A percentile compares a stretch with the other conserved stretches of the same genome.
phyloP scores from a whole-genome alignment of 2,797 vertebrate genomes.

The Kryptolebias ocellatus region DNA sequence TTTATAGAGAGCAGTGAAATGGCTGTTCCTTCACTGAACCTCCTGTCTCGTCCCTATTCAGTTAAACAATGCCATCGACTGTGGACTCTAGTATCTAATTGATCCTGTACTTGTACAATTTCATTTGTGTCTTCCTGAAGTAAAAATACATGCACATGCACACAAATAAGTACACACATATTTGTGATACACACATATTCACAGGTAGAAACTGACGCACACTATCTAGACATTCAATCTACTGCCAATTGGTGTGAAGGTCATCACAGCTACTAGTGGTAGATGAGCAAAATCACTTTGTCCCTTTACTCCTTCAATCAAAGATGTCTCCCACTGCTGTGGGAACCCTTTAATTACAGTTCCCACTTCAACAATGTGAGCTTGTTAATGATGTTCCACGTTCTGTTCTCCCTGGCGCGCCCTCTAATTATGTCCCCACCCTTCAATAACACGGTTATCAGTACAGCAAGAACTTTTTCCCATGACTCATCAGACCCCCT shows the following conservation, averaged over 20 bases:
- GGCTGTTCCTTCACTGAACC: constrained; percentile 35
- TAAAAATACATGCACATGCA: constrained; percentile 23
- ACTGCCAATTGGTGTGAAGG: constrained; percentile 63
- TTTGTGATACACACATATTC: not conserved
- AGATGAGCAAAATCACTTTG: constrained; percentile 64
- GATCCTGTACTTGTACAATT: constrained; percentile 22
- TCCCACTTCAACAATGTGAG: constrained; percentile 75
- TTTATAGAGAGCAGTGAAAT: constrained; percentile 34
- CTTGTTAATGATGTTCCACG: constrained; percentile 79
- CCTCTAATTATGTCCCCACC: constrained; percentile 73
- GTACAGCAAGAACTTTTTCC: constrained; percentile 40
- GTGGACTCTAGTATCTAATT: constrained; percentile 34
- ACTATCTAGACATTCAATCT: not conserved
- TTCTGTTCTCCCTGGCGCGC: constrained; percentile 67
- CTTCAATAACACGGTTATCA: constrained; percentile 77
- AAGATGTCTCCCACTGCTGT: constrained; percentile 55
- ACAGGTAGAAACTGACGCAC: constrained; percentile 3
- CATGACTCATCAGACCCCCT: not conserved
- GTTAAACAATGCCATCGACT: constrained; percentile 21
- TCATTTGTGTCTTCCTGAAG: constrained; percentile 13
- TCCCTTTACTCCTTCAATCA: constrained; percentile 65
- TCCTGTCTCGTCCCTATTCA: constrained; percentile 13
- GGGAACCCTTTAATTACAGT: constrained; percentile 77
- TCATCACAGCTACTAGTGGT: constrained; percentile 54
- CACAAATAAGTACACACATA: not conserved